phyloP scores from a whole-genome alignment of 2,797 vertebrate genomes.

The Brotogeris chrysoptera region DNA sequence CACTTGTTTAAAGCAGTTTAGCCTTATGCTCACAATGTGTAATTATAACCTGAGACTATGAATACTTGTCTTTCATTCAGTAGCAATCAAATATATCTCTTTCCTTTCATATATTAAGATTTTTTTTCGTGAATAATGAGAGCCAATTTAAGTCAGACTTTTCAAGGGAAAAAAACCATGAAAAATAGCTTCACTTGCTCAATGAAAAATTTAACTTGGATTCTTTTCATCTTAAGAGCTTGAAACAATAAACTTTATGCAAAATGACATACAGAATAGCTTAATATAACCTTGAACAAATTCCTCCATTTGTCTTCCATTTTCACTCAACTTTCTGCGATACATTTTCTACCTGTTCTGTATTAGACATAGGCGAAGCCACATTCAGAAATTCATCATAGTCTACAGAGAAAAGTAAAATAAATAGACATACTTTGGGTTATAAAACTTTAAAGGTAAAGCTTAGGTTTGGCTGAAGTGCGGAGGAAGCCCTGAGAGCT shows the following conservation, averaged over 20 bases:
- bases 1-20: slow-evolving; percentile 1
- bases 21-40: not conserved
- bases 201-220: not conserved
- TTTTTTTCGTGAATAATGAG: not conserved
- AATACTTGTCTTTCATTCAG: not conserved
- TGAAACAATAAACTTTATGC: not conserved
- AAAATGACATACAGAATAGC: not conserved
- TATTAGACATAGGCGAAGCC: not conserved
- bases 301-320: not conserved
- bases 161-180: not conserved
- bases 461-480: not conserved
- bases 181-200: not conserved
- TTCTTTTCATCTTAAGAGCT: not conserved
- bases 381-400: not conserved
- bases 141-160: not conserved
- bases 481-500: not conserved
- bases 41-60: not conserved
- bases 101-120: not conserved
- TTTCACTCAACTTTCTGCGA: not conserved
- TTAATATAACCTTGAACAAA: not conserved
- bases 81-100: not conserved
- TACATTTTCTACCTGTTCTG: not conserved
- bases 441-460: not conserved
- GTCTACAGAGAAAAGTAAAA: not conserved
- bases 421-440: not conserved